Base-by-base conservation (phyloP, 2,888 invertebrate species). In the Petrolisthes cinctipes region DNA sequence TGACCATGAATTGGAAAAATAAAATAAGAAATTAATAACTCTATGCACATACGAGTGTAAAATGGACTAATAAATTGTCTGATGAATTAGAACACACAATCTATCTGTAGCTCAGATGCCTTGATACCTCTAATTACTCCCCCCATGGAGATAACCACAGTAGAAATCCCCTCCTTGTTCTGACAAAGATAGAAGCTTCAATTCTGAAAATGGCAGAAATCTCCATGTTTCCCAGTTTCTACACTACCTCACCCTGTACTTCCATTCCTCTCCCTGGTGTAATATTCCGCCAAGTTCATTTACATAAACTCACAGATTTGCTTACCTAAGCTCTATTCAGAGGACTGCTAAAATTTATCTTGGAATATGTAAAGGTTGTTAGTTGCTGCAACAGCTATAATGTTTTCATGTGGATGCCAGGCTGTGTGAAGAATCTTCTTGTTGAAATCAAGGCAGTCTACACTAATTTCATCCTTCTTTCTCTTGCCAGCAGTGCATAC, bases 311-410 rank as follows among this genome's bases (percentile, higher is more conserved):
- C 20, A n/a, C n/a, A 82, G 9, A 81, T 79, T 20, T 56, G 78
- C 87, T 84, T 88, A 88, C 87, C 87, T 88, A 88, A 84, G 84
- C 84, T 88, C 84, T 88, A 84, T 83, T 88, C 83, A 61, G 80
- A 88, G 82, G 83, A 86, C 79, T 81, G 87, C 89, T 91, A 91
- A 89, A 97, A 97, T 95, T 97, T 97, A 95, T 98, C 98, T 94
- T 98, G 98, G 95, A 98, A 98, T 93, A 99, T 95, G 95, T 98
- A 99, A 93, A 99, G 96, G 94, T 99, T 99, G 95, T 99, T 99
- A 92, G 99, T 99, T 92, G 99, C 99, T 89, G 99, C 99, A 86
- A 99, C 98, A 87, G 99, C 99, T 92, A 99, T 97, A 92, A 99
- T 97, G 94, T 99, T 99, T 94, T 99, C 99, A 94, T 96, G 96